Conservation (phyloP, 2,113 vertebrate genomes). For the Laticauda laticaudata region DNA sequence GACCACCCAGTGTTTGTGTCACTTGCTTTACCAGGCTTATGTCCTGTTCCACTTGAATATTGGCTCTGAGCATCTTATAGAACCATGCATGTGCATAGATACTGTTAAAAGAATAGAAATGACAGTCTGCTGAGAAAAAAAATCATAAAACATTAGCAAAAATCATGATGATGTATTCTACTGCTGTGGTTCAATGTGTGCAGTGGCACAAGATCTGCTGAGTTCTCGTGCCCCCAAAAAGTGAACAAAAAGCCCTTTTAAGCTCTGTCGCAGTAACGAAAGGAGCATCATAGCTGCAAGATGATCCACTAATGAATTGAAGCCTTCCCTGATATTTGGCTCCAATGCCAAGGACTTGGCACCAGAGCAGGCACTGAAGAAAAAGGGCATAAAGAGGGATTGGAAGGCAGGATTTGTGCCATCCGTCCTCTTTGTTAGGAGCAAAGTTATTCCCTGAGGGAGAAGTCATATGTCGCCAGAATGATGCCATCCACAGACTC, state of each 20-base stretch:
- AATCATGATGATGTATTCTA: neutral
- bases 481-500: neutral
- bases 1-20: constrained; percentile 54
- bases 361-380: neutral
- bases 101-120: neutral
- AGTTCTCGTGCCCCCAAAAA: constrained; percentile 49
- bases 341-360: neutral
- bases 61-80: neutral
- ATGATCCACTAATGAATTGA: constrained; percentile 15
- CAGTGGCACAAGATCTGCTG: constrained; percentile 62
- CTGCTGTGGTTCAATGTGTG: constrained; percentile 60
- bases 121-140: neutral
- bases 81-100: neutral
- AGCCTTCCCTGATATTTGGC: neutral
- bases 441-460: neutral
- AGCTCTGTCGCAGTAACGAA: constrained; percentile 39
- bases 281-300: constrained; percentile 15
- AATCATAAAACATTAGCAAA: neutral
- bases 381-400: neutral
- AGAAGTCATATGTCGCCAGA: neutral
- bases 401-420: neutral
- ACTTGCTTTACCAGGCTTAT: neutral
- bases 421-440: neutral
- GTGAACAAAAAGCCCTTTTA: constrained; percentile 49
- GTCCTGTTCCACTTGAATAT: neutral